Base-by-base conservation (phyloP, 2,888 invertebrate genomes). In the Acrocyrtus sp. region DNA sequence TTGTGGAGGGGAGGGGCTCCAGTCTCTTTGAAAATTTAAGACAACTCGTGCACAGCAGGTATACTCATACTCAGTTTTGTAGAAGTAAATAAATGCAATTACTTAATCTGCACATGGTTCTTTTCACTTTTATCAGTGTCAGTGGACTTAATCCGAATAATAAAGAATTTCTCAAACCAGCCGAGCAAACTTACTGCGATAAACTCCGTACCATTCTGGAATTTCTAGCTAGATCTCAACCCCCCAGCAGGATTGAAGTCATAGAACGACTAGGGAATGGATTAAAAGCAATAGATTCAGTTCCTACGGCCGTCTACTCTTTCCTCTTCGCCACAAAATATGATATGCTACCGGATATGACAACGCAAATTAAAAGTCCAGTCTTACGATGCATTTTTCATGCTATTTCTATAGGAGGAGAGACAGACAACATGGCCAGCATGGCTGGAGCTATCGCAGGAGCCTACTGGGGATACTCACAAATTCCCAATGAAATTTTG, bases 341-440 rank as follows among this genome's bases (percentile, higher is more conserved):
- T 26, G 74, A 74, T 6, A 72, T 60, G 41, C 53, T 74, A 4
- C 67, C 74, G 4, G 76, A 74, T 57, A 60, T 77, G 53, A 50
- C 60, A 12, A 60, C 85, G 45, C 76, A 86, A 84, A 87, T 87
- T 43, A 85, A 87, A 19, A 89, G 88, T 83, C 84, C 86, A 24
- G 87, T 90, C 81, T 86, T 90, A 81, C 85, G 90, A 76, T 88
- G 90, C 2, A 84, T 92, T 34, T 89, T 90, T 81, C 90, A 89
- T 83, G 89, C 91, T 10, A 89, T 92, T 74, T 87, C 88, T 15
- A 83, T 92, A 15, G 92, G 92, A 29, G 92, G 92, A 3, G 92
- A 92, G 83, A 90, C 91, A 0, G 92, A 92, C 81, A 92, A 92
- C 0, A 91, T 92, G 80, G 91, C 90, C 0, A 87, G 89, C 60